These are phyloP conservation scores for Squalus acanthias DNA, from an alignment of 2,797 vertebrate species.

Conservation along the genomic window DNA sequence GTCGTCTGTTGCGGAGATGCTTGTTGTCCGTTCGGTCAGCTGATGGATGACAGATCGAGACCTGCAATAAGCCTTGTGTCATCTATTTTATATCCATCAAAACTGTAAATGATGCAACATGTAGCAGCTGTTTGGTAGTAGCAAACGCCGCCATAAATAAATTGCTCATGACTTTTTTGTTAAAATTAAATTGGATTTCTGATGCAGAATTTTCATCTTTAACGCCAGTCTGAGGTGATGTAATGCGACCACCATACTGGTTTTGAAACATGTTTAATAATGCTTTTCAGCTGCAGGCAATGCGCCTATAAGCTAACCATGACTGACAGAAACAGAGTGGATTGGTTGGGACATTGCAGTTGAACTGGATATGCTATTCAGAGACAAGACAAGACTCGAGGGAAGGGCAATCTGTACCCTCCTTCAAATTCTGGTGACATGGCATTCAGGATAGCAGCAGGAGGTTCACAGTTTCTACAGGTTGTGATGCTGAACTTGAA, in stretches of 20 bases:
- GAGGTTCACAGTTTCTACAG: background rate
- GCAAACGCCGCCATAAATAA: background rate
- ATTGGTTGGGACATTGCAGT: background rate
- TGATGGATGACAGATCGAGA: background rate
- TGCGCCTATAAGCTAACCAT: background rate
- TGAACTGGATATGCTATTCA: background rate
- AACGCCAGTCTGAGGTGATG: background rate
- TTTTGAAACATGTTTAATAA: background rate
- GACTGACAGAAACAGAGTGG: background rate
- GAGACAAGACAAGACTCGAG: background rate
- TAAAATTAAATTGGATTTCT: background rate
- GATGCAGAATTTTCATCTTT: background rate
- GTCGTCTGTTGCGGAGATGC: background rate
- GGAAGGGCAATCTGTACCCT: background rate
- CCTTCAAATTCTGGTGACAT: background rate
- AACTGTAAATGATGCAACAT: background rate
- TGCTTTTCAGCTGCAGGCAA: background rate
- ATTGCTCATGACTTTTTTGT: background rate
- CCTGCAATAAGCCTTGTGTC: too few relatives aligned
- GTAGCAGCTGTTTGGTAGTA: background rate
- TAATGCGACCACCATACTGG: background rate
- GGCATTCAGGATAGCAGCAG: background rate
- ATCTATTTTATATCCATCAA: background rate
- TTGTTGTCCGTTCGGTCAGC: background rate
- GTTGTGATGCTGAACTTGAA: background rate